Base-by-base conservation (phyloP, 30 jellyfish, hydroid and myxozoan genomes). In the Chrysaora quinquecirrha region DNA sequence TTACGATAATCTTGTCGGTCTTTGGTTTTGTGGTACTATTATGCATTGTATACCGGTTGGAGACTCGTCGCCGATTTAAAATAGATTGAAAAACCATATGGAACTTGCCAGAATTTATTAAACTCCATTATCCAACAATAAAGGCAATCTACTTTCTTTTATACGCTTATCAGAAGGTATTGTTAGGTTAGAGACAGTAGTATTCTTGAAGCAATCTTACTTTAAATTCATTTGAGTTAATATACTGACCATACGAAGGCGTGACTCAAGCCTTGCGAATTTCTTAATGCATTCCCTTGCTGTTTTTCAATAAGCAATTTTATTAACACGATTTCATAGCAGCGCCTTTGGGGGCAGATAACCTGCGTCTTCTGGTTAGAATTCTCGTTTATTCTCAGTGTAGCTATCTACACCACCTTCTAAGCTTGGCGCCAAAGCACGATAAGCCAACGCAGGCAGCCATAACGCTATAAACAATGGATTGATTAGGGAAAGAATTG, bases 381-480 rank as follows among this genome's bases (percentile, higher is more conserved):
- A 22, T 49, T 69, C 61, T 48, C 85, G 78, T 25, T 70, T 34
- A 6, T 28, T 60, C 70, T 48, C 72, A 34, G 90, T 29, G 85
- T 63, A n/a, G 76, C 76, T 54, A 76, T 49, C 92, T 64, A 52
- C 79, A 71, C 92, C 92, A 61, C 92, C 92, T 46, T 74, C 85
- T 35, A 69, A 28, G 92, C 34, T 35, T 69, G 92, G 92, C 92
- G 92, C 92, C 92, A 82, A 19, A 21, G 43, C 63, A 56, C 30
- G 92, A 68, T 82, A 70, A 82, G 92, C 61, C 92, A 63, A 61
- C 78, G 34, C 90, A 49, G 77, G 83, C 90, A 80, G 82, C 80
- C 80, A 69, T 82, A 67, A 82, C 92, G 75, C 64, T 31, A 35
- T 25, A 38, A 58, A 82, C 92, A 82, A 82, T 82, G 32, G 85